Evolutionary conservation across 2,113 vertebrate genomes (phyloP), one percentile per base, ranked within the genome.

Genomic region (Carassius carassius): DNA sequence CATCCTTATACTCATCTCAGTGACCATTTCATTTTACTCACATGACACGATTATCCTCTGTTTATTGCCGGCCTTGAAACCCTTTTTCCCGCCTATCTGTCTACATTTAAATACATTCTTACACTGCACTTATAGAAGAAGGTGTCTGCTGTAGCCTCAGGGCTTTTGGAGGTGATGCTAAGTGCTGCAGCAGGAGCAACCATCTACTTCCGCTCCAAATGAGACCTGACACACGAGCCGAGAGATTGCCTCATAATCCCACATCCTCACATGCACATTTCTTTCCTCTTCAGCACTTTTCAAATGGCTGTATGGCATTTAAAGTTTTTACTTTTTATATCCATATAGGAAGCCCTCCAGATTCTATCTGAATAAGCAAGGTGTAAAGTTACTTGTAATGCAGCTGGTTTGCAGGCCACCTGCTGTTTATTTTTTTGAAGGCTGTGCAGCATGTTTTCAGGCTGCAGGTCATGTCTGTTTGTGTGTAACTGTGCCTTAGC

Each of bases 71-170:
- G 25, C 37, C 63, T 79, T 9, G 58, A 79, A 79, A 79, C 58
- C 80, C 51, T 49, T 25, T 82, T 78, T 32, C 75, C 75, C 75
- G 49, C 73, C 70, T 77, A 65, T 54, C 67, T 25, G 78, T 81
- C 78, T 79, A 78, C 32, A 49, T 72, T 41, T 84, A 88, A 87
- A 86, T 84, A 79, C 86, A 80, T 78, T 85, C 87, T 84, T 84
- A 78, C 78, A n/a, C 85, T 78, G 87, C 82, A 88, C 85, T 88
- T 88, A 88, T 74, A 77, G 84, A 87, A 78, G 85, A 82, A 85
- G 86, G 54, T 86, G 84, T 84, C 84, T 85, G 77, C 72, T 47
- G 78, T 85, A 86, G 89, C 89, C 87, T 32, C 84, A 29, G 89
- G 89, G 87, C 83, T 79, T 67, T 84, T 83, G 82, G 62, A 89